Base-by-base conservation (phyloP, 2,797 vertebrate genomes). In the Aeoliscus strigatus region DNA sequence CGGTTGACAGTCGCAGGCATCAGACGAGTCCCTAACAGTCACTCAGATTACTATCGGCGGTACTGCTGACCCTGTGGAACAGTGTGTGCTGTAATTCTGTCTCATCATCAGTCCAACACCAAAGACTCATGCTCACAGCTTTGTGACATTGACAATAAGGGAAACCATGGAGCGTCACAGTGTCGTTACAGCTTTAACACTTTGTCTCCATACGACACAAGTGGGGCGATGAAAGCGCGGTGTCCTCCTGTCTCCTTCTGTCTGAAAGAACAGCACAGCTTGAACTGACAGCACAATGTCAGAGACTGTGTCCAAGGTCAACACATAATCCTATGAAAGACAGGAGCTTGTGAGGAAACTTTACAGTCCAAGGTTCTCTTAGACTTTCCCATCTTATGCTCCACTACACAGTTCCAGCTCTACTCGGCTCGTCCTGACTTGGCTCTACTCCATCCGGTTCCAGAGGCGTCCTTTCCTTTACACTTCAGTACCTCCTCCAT, bases 11-110 rank as follows among this genome's bases (percentile, higher is more conserved):
- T 70, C 46, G 57, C 29, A 55, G 26, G 43, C 29, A 60, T 67
- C 41, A 51, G 50, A 72, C 51, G 60, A 58, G 73, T 80, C 73
- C 71, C 71, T 74, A 70, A 68, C 35, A 14, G 59, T 77, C 49
- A 66, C 36, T 67, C 16, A 43, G 49, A 66, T 43, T 45, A 26
- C 18, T 56, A 62, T 65, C 61, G 70, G 55, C 46, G 6, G 48
- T 1, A 13, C 43, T 6, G 45, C 53, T 9, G 4, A 32, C 67
- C 61, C 44, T 44, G 26, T 51, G 60, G 65, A 58, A 74, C 44
- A 10, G 39, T 33, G 52, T 53, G 41, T 66, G 60, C 28, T 65
- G 68, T 53, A 49, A 72, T 70, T 57, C 9, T 47, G 44, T 61
- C 49, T 63, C 37, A 68, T 33, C 57, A 63, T 75, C 60, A 65